Base-by-base conservation (phyloP, 2,888 invertebrate genomes). In the Nezara viridula region DNA sequence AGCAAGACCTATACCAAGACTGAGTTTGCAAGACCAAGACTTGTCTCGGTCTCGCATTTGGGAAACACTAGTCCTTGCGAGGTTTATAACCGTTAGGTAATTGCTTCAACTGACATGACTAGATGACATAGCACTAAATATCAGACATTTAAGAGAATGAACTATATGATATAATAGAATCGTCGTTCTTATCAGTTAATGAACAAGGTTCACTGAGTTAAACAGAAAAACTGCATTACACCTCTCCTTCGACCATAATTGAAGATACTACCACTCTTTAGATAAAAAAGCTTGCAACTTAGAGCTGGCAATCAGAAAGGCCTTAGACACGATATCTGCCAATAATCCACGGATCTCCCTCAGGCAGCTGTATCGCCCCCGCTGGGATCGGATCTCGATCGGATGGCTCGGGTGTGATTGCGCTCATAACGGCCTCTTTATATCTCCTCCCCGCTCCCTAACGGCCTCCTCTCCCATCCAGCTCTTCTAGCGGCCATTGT, bases 401-500 rank as follows among this genome's bases (percentile, higher is more conserved):
- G 40, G 21, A 37, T n/a, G 7, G 32, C 2, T 10, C 1, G 5
- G 16, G 32, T 27, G 27, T 32, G 66, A 66, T 66, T 66, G 66
- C 66, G 27, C 66, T 66, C 66, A 66, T 66, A 66, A 66, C 66
- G 66, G 66, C 66, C 66, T 32, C 32, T 66, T 32, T 66, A 66
- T 66, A 66, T 32, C 55, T 24, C 24, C 24, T 7, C 55, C 24
- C n/a, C 66, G 66, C 32, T 2, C 32, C 66, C 66, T 66, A 66
- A 66, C 66, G 27, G 66, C 66, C 32, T 32, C 32, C 66, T 14
- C 32, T 27, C 3, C 66, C 27, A 66, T 66, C 27, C 27, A 14
- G 6, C 21, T n/a, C n/a, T n/a, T n/a, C 2, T 5, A 10, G 16
- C 32, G 32, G 32, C 32, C 27, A 66, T 66, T 27, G 66, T 66